Evolutionary conservation across 2,888 invertebrate species (phyloP).

Genomic region (Siphonodentalium dalli): DNA sequence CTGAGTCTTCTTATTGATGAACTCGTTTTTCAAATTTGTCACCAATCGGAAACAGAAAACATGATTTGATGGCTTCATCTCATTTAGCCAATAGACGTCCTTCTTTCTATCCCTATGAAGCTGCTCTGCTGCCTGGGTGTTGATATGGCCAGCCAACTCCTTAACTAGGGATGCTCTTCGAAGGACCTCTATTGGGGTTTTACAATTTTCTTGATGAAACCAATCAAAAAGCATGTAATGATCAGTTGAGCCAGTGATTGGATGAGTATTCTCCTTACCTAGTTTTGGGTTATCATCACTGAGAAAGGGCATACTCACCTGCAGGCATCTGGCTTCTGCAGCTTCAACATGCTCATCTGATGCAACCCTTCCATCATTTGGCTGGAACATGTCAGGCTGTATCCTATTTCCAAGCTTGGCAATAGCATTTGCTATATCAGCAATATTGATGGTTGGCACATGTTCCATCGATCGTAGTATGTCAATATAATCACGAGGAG

Average conservation of each 20-base stretch:
- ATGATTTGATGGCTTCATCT: constrained; percentile 13
- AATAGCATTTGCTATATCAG: constrained; percentile 16
- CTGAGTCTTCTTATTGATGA: no score
- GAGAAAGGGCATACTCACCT: background rate
- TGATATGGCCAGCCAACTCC: constrained; percentile 9
- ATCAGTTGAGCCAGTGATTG: constrained; percentile 5
- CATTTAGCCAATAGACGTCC: constrained; percentile 15
- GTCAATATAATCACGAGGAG: constrained; percentile 20
- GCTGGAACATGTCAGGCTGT: constrained; percentile 2
- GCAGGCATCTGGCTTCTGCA: background rate
- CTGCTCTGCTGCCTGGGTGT: constrained; percentile 19
- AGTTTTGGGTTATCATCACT: background rate
- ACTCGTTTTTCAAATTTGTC: no score
- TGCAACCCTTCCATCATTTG: constrained; percentile 18
- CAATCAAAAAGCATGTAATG: constrained; percentile 16
- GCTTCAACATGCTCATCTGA: constrained; percentile 1
- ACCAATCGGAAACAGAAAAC: no score
- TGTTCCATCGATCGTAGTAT: constrained; percentile 12
- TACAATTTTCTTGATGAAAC: constrained; percentile 23
- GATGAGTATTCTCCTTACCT: background rate
- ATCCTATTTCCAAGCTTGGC: constrained; percentile 11
- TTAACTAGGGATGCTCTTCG: constrained; percentile 7
- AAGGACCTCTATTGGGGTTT: constrained; percentile 9
- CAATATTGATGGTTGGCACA: constrained; percentile 11
- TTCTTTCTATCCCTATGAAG: constrained; percentile 9